Conservation (phyloP, 2,113 vertebrate species). For the Ellobius talpinus region DNA sequence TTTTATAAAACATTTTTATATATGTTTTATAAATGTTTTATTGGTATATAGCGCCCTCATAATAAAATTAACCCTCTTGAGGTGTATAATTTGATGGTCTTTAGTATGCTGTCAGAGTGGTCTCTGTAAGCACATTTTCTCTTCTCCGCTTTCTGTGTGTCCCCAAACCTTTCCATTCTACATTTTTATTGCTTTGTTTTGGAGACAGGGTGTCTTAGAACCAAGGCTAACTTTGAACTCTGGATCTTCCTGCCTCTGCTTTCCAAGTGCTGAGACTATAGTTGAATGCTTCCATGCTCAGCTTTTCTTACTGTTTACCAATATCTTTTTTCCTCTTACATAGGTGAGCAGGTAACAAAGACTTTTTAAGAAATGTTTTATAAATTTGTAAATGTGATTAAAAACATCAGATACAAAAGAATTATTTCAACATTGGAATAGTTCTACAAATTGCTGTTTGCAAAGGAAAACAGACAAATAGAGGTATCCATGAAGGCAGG, state of each 20-base stretch:
- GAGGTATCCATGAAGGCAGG: background rate
- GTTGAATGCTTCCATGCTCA: background rate
- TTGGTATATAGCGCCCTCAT: conserved; percentile 24
- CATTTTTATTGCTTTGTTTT: background rate
- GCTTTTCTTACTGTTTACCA: too few relatives aligned
- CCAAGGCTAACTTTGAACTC: background rate
- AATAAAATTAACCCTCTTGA: background rate
- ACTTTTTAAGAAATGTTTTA: background rate
- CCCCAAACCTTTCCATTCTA: background rate
- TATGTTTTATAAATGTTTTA: too few relatives aligned
- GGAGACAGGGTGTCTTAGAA: background rate
- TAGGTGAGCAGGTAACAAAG: background rate
- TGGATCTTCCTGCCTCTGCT: background rate
- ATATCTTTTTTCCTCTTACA: background rate
- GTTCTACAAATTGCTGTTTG: background rate
- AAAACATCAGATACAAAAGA: background rate
- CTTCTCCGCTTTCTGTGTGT: background rate
- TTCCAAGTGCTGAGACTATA: background rate
- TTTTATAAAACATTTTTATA: too few relatives aligned
- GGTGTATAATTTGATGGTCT: background rate
- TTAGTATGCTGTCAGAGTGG: background rate
- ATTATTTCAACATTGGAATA: background rate
- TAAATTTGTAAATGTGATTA: background rate
- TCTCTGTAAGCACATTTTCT: conserved; percentile 23
- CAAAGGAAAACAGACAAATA: background rate